A percentile compares a stretch with the other conserved stretches of the same genome.
Conservation (phyloP, 2,113 vertebrate species). For the Mastomys natalensis region DNA sequence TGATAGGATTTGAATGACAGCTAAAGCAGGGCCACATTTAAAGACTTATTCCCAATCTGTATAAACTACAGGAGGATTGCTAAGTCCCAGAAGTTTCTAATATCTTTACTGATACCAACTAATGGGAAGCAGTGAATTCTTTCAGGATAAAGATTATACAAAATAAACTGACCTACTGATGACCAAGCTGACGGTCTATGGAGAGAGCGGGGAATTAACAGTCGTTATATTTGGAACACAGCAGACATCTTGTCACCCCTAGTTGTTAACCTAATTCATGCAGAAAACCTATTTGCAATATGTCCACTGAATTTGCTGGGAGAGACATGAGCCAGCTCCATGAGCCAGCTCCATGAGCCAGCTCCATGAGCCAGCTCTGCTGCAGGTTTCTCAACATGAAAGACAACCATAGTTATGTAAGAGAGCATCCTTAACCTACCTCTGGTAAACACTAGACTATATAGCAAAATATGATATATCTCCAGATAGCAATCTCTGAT, state of each 20-base stretch:
- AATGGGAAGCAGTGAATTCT: neutral
- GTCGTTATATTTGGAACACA: neutral
- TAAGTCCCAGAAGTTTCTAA: neutral
- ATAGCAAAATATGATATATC: neutral
- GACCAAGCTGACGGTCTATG: neutral
- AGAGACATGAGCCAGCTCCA: conserved; percentile 16
- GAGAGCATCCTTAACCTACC: neutral
- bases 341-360: too few relatives aligned
- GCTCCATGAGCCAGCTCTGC: conserved; percentile 25
- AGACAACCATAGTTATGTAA: neutral
- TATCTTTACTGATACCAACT: neutral
- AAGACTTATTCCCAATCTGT: neutral
- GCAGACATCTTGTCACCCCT: neutral
- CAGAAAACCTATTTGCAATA: neutral
- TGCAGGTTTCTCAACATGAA: neutral
- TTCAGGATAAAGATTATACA: neutral
- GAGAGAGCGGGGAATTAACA: neutral
- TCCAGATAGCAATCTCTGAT: neutral
- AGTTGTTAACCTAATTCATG: conserved; percentile 28
- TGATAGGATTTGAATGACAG: neutral
- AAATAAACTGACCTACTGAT: conserved; percentile 27
- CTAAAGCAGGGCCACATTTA: neutral
- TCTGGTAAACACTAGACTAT: neutral
- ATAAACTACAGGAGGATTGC: neutral
- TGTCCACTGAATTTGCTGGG: neutral